Percentiles rank a stretch among this genome's conserved stretches.
Conservation (phyloP, 2,113 vertebrate species). For the Eulemur rufifrons region DNA sequence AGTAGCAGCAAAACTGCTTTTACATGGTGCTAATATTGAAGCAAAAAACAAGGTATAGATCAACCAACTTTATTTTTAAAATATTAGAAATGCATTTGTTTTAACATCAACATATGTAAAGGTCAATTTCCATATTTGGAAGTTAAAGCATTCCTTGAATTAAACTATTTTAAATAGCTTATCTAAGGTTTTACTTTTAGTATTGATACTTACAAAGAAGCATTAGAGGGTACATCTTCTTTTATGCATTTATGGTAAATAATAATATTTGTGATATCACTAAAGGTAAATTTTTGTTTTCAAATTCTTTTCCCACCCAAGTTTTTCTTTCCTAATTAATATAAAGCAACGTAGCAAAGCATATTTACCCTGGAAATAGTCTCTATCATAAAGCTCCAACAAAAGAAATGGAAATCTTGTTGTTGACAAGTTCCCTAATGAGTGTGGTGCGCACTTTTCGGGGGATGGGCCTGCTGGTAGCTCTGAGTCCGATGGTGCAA, state of each 20-base stretch:
- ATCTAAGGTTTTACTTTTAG: not conserved
- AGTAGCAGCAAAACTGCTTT: conserved; percentile 84
- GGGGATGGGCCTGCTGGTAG: no score
- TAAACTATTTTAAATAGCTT: conserved; percentile 20
- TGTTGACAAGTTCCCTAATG: not conserved
- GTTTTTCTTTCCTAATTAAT: not conserved
- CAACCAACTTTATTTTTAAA: not conserved
- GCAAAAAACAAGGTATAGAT: conserved; percentile 89
- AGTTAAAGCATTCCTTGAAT: not conserved
- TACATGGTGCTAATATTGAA: conserved; percentile 85
- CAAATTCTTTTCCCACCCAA: not conserved
- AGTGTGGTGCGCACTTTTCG: no score
- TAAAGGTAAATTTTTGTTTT: not conserved
- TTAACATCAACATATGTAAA: not conserved
- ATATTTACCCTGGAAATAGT: not conserved
- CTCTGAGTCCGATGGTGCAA: no score
- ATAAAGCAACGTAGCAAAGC: not conserved
- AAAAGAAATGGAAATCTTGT: not conserved
- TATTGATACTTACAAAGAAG: not conserved
- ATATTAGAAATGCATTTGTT: not conserved
- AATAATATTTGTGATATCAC: not conserved
- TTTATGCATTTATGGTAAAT: not conserved
- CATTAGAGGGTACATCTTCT: not conserved
- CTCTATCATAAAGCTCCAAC: not conserved
- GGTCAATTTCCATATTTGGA: not conserved